Evolutionary conservation across 2,113 vertebrate species (phyloP).

Genomic region (Odocoileus hemionus): DNA sequence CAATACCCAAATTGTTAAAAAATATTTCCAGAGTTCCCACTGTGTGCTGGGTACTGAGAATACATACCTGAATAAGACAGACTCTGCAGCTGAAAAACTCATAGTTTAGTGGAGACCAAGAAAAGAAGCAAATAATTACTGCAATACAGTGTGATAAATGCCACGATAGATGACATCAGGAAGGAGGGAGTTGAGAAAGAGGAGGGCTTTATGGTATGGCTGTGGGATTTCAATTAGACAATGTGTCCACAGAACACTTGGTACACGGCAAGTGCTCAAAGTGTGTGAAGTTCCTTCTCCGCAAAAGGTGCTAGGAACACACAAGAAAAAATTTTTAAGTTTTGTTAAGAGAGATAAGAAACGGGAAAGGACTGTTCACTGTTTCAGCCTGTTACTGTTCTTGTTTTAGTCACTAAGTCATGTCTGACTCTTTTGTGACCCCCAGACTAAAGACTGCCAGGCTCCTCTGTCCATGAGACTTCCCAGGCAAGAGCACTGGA

Average conservation of each 20-base stretch:
- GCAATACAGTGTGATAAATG: background rate
- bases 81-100: background rate
- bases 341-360: background rate
- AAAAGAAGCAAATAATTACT: background rate
- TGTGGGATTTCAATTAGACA: background rate
- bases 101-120: background rate
- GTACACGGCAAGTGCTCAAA: background rate
- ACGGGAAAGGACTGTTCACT: background rate
- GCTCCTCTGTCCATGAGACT: background rate
- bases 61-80: background rate
- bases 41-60: background rate
- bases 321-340: background rate
- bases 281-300: background rate
- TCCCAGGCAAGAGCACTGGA: background rate
- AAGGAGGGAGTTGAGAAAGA: background rate
- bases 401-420: background rate
- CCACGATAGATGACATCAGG: background rate
- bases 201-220: background rate
- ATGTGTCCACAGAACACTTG: background rate
- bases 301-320: background rate
- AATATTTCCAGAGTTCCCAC: background rate
- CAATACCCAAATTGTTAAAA: background rate
- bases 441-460: background rate
- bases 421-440: background rate
- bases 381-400: background rate